Evolutionary conservation across 2,113 vertebrate genomes (phyloP).

Genomic region (Apeltes quadracus): DNA sequence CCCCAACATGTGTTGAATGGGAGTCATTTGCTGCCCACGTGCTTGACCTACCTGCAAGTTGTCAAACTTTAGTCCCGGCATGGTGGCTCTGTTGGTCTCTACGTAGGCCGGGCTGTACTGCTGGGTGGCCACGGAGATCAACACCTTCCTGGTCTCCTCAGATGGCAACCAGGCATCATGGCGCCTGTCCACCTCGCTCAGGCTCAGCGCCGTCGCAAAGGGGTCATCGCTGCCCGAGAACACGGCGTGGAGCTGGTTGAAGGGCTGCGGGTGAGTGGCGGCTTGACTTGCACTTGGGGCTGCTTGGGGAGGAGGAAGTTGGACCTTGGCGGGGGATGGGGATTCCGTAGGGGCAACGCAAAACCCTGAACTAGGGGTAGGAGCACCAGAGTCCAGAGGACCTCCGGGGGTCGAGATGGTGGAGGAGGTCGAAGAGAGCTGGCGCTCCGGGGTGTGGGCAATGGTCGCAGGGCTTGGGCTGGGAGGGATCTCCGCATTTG

Average conservation of each 20-base stretch:
- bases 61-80: conserved; percentile 98
- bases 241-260: conserved; percentile 91
- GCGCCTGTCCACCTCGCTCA: conserved; percentile 92
- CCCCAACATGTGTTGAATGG: too few relatives aligned
- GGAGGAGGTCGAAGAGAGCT: conserved; percentile 75
- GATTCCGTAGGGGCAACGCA: conserved; percentile 47
- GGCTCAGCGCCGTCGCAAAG: conserved; percentile 92
- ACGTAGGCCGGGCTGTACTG: conserved; percentile 85
- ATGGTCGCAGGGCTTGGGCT: conserved; percentile 58
- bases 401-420: conserved; percentile 63
- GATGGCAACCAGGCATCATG: conserved; percentile 97
- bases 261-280: conserved; percentile 66
- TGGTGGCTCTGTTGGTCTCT: conserved; percentile 89
- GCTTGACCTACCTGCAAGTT: conserved; percentile 89
- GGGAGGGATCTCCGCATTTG: conserved; percentile 84
- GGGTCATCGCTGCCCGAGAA: conserved; percentile 92
- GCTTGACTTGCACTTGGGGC: conserved; percentile 51
- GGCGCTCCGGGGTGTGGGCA: conserved; percentile 72
- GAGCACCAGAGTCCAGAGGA: conserved; percentile 61
- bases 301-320: conserved; percentile 38
- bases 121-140: conserved; percentile 88
- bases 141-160: conserved; percentile 85
- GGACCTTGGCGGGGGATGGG: conserved; percentile 41
- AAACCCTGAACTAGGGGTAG: conserved; percentile 67
- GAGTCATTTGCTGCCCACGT: background rate